A percentile compares a stretch with the other conserved stretches of the same genome.
phyloP scores from a whole-genome alignment of 2,888 invertebrate species.

The Anodontia alba region DNA sequence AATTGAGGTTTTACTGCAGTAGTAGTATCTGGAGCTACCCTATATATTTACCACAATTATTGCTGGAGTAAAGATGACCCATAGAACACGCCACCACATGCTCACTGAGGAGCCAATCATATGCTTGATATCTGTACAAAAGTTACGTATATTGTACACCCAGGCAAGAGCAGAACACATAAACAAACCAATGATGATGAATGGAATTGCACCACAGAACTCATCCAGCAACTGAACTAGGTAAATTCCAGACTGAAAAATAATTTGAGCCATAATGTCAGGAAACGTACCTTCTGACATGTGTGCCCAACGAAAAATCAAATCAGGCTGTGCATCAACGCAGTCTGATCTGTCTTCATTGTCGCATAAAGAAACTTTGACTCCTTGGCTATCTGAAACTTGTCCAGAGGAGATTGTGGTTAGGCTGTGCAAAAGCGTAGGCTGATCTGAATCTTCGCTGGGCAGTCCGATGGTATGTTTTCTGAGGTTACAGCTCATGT shows the following conservation, averaged over 20 bases:
- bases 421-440: no score
- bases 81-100: slow-evolving; percentile 78
- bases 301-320: neutral
- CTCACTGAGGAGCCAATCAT: slow-evolving; percentile 77
- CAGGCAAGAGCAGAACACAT: slow-evolving; percentile 77
- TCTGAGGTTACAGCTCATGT: no score
- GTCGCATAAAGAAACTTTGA: no score
- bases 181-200: slow-evolving; percentile 76
- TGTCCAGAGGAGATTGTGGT: no score
- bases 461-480: no score
- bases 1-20: no score
- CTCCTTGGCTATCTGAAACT: no score
- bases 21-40: no score
- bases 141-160: slow-evolving; percentile 77
- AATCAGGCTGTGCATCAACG: neutral
- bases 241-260: slow-evolving; percentile 79
- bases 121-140: slow-evolving; percentile 75
- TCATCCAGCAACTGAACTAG: slow-evolving; percentile 79
- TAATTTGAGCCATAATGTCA: neutral
- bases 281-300: neutral
- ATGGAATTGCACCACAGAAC: slow-evolving; percentile 77
- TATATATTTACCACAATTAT: slow-evolving; percentile 78
- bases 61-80: slow-evolving; percentile 75
- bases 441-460: no score
- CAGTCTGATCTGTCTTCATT: neutral